These are phyloP conservation scores for Chrysolina haemoptera DNA, from an alignment of 2,888 invertebrate species.

Conservation along the genomic window DNA sequence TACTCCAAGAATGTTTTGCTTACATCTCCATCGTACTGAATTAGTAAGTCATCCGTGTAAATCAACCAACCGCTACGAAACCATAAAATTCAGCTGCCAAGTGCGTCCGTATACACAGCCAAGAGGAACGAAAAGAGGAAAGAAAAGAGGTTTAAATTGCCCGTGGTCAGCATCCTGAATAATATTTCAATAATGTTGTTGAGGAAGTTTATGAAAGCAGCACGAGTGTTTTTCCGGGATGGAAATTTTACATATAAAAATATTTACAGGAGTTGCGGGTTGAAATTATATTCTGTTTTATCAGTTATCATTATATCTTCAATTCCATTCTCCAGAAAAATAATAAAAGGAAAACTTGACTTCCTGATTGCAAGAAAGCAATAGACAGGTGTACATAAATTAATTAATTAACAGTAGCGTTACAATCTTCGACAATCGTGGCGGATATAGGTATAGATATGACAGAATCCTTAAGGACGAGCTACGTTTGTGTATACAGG, in stretches of 20 bases:
- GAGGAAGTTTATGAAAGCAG: conserved; percentile 40
- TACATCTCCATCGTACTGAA: conserved; percentile 35
- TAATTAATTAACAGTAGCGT: too few relatives aligned
- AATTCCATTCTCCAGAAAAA: too few relatives aligned
- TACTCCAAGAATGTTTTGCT: conserved; percentile 23
- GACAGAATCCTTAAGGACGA: too few relatives aligned
- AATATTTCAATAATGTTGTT: conserved; percentile 43
- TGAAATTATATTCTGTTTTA: too few relatives aligned
- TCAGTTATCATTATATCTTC: too few relatives aligned
- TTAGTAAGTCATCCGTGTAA: conserved; percentile 35
- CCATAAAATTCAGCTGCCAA: conserved; percentile 39
- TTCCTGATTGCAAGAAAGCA: too few relatives aligned
- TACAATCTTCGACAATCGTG: too few relatives aligned
- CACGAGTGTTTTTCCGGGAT: conserved; percentile 33
- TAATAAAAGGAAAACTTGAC: too few relatives aligned
- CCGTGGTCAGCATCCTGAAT: conserved; percentile 41
- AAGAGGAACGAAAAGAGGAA: conserved; percentile 30
- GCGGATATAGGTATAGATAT: too few relatives aligned
- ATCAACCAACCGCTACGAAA: conserved; percentile 37
- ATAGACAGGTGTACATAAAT: too few relatives aligned
- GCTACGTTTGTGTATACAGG: too few relatives aligned
- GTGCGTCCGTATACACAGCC: conserved; percentile 24
- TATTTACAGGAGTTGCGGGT: not conserved
- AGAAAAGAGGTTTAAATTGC: conserved; percentile 34
- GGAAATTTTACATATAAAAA: conserved; percentile 15